Base-by-base conservation (phyloP, 1,140 invertebrate species). In the Drosophila nigromelanica region DNA sequence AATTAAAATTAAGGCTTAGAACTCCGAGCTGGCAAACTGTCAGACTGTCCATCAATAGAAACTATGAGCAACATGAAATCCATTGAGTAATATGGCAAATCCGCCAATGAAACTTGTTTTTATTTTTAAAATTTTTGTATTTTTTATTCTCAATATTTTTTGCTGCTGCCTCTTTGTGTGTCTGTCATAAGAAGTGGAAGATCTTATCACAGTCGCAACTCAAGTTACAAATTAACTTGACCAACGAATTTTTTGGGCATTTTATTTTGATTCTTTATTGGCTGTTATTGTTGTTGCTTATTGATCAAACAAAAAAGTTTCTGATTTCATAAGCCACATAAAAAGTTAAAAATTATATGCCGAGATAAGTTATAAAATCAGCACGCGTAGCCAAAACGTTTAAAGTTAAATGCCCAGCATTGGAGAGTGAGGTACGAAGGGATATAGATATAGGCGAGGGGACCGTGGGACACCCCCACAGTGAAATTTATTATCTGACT, bases 381-480 rank as follows among this genome's bases (percentile, higher is more conserved):
- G 83, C 79, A 83, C 83, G 83, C 83, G 79, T 80, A 83, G 83
- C 83, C 43, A 60, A 89, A 87, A 61, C 75, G 78, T 86, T 87
- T 87, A 87, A 87, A 78, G 73, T 78, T 62, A 70, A 82, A 87
- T 87, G 75, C 62, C 70, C 27, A 52, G 48, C 48, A 11, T 7
- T 18, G 24, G 37, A 63, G 55, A 62, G 52, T 10, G 12, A 6
- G 18, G 15, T 6, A 18, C 37, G 24, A 39, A 67, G 42, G 47
- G 6, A 18, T 45, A 27, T 5, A 6, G 27, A 4, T 4, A 3
- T 27, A 1, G 33, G 7, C 7, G 7, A 24, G 10, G 42, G 18
- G n/a, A 40, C 7, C 14, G 40, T 27, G 50, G 8, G 45, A 87
- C 83, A 79, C 82, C 82, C 82, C 82, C 83, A 87, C 73, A 80